Evolutionary conservation across 2,797 vertebrate species (phyloP).

Genomic region (Malacoctenus gilli): DNA sequence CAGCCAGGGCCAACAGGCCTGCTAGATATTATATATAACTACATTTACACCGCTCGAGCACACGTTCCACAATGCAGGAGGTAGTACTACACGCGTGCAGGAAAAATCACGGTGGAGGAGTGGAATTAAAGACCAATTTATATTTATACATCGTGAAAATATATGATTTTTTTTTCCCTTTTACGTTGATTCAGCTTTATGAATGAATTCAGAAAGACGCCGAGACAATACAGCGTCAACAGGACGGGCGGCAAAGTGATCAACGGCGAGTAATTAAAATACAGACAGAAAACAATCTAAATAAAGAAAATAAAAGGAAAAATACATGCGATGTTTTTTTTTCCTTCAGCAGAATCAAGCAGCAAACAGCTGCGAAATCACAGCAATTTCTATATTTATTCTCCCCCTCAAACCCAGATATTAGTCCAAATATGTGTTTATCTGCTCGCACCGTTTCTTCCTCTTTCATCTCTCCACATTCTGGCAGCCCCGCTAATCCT

Average conservation of each 20-base stretch:
- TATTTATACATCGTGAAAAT: neutral
- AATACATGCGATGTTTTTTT: too few relatives aligned
- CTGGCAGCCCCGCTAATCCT: slow-evolving; percentile 47
- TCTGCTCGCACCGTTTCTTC: neutral
- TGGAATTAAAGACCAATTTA: neutral
- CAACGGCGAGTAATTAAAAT: neutral
- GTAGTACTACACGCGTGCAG: slow-evolving; percentile 19
- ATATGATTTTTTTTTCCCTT: neutral
- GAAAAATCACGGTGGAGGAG: neutral
- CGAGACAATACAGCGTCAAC: neutral
- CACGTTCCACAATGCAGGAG: slow-evolving; percentile 33
- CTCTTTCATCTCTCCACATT: slow-evolving; percentile 42
- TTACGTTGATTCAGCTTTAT: slow-evolving; percentile 5
- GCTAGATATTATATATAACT: slow-evolving; percentile 57
- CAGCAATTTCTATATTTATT: slow-evolving; percentile 21
- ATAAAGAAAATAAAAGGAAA: too few relatives aligned
- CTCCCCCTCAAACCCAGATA: slow-evolving; percentile 12
- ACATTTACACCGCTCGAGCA: slow-evolving; percentile 36
- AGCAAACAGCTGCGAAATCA: too few relatives aligned
- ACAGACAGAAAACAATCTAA: too few relatives aligned
- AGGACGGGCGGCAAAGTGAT: neutral
- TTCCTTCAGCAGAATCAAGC: too few relatives aligned
- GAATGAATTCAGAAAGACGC: slow-evolving; percentile 3
- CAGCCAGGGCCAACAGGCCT: slow-evolving; percentile 73
- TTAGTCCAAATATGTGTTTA: slow-evolving; percentile 32